Percentiles rank a stretch among this genome's conserved stretches.
phyloP scores from a whole-genome alignment of 1,140 invertebrate genomes.

The Pseudomyrmex gracilis region DNA sequence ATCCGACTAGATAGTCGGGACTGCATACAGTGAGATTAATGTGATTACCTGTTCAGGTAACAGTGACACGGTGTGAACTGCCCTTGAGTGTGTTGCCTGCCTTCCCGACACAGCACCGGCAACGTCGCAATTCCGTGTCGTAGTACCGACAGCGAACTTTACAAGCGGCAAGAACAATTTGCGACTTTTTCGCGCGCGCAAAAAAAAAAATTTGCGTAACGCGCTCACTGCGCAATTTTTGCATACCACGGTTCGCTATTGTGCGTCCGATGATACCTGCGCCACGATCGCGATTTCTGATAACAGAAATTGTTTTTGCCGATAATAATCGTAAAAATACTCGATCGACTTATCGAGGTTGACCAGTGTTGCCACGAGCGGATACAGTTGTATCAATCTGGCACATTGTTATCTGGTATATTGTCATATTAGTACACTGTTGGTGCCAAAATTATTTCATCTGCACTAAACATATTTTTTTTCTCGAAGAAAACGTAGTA shows the following conservation, averaged over 20 bases:
- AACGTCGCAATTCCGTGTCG: conserved; percentile 72
- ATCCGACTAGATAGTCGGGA: conserved; percentile 33
- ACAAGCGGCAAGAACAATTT: conserved; percentile 54
- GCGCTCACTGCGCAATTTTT: conserved; percentile 46
- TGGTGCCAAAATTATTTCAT: too few relatives aligned
- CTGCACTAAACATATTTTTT: too few relatives aligned
- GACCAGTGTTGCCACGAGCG: neutral
- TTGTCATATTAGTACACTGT: too few relatives aligned
- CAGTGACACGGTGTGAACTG: conserved; percentile 75
- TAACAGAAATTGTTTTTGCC: conserved; percentile 31
- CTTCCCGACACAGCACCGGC: conserved; percentile 54
- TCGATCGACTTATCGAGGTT: conserved; percentile 1
- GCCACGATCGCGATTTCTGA: neutral
- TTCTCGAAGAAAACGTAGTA: too few relatives aligned
- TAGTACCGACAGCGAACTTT: conserved; percentile 46
- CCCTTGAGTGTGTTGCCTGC: conserved; percentile 64
- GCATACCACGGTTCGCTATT: conserved; percentile 13
- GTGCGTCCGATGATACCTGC: neutral
- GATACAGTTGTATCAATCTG: neutral
- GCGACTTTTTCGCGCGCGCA: conserved; percentile 61
- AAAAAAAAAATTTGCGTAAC: conserved; percentile 67
- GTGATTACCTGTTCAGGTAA: conserved; percentile 72
- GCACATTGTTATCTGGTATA: neutral
- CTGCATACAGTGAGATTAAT: conserved; percentile 67
- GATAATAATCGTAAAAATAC: conserved; percentile 29